Evolutionary conservation across 2,888 invertebrate species (phyloP).

Genomic region (Cepaea hortensis): DNA sequence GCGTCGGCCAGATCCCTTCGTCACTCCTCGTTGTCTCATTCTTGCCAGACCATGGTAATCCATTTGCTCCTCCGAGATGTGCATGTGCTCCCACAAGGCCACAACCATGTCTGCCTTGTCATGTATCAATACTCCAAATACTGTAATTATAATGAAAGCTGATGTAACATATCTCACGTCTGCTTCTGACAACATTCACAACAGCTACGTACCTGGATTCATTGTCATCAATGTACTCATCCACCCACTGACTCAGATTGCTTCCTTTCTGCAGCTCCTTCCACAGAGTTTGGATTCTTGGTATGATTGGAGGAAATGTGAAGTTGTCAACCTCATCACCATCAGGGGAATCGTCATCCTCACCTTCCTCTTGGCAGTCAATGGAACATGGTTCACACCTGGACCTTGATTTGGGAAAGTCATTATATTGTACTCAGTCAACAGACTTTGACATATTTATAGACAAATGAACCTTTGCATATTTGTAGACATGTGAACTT

Average conservation of each 20-base stretch:
- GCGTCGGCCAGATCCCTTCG: too few relatives aligned
- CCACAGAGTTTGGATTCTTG: conserved; percentile 48
- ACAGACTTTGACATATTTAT: neutral
- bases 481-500: too few relatives aligned
- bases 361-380: conserved; percentile 50
- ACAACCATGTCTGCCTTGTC: too few relatives aligned
- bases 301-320: conserved; percentile 55
- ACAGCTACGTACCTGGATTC: conserved; percentile 8
- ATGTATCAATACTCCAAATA: too few relatives aligned
- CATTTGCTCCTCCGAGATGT: too few relatives aligned
- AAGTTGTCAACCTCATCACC: conserved; percentile 52
- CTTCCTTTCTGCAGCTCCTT: neutral
- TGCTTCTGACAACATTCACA: too few relatives aligned
- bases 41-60: too few relatives aligned
- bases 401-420: neutral
- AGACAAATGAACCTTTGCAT: neutral
- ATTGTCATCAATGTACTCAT: neutral
- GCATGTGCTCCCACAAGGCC: too few relatives aligned
- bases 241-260: neutral
- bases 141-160: too few relatives aligned
- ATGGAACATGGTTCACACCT: conserved; percentile 53
- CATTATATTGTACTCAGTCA: neutral
- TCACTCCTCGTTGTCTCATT: too few relatives aligned
- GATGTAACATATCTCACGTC: too few relatives aligned
- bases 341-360: conserved; percentile 44